Percentiles rank a stretch among this genome's conserved stretches.
phyloP scores from a whole-genome alignment of 37 sponge, comb jelly and placozoan genomes.

The Beroe forskalii region DNA sequence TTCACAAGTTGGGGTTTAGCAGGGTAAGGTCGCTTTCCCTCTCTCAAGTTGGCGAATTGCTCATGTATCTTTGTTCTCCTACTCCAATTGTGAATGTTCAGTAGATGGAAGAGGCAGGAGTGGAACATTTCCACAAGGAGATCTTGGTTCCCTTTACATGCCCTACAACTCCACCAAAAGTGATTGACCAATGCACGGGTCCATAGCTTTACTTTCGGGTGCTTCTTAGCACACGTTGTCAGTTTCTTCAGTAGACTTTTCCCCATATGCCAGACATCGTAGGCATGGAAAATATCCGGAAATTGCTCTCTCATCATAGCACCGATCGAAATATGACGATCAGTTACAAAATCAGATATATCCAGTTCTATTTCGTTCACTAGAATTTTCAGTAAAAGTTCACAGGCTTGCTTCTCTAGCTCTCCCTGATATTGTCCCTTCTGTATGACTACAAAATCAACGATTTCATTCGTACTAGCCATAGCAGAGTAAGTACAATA shows the following conservation, averaged over 20 bases:
- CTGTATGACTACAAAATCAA: not conserved
- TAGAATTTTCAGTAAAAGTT: not conserved
- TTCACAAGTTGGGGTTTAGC: not conserved
- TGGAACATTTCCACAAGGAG: constrained; percentile 19
- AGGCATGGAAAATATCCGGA: not conserved
- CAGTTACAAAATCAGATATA: not conserved
- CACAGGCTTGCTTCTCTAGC: not conserved
- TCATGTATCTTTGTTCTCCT: not conserved
- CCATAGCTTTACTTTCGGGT: not conserved
- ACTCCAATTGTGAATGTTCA: constrained; percentile 20
- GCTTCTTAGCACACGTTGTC: constrained; percentile 3
- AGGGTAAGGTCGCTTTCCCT: not conserved
- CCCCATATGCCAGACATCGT: not conserved
- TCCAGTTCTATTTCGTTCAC: not conserved
- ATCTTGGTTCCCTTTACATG: not conserved
- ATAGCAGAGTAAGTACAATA: not conserved
- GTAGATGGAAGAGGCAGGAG: not conserved
- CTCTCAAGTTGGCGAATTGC: not conserved
- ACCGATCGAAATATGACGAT: not conserved
- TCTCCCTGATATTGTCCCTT: too few relatives aligned
- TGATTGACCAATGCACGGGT: not conserved
- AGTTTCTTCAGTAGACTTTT: constrained; percentile 26
- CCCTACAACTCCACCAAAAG: constrained; percentile 32
- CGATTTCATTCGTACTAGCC: not conserved
- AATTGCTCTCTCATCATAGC: not conserved